Evolutionary conservation across 2,113 vertebrate genomes (phyloP).

Genomic region (Variabilichromis moorii): DNA sequence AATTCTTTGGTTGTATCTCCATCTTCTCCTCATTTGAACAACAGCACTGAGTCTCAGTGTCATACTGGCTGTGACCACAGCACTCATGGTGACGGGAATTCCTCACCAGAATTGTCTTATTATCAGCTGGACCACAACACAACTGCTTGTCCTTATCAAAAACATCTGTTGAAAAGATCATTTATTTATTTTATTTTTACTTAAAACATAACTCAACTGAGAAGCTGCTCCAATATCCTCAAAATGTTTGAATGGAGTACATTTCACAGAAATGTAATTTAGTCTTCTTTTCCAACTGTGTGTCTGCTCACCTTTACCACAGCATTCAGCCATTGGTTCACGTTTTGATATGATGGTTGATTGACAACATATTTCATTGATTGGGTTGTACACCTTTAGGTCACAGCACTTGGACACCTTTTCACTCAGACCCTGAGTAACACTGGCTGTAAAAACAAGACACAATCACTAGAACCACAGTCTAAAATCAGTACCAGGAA

Average conservation of each 20-base stretch:
- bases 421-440: background rate
- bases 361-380: background rate
- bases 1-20: background rate
- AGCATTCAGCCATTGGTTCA: background rate
- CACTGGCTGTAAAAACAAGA: background rate
- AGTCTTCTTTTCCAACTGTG: background rate
- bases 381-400: background rate
- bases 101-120: background rate
- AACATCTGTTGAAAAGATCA: background rate
- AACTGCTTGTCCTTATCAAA: background rate
- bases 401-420: background rate
- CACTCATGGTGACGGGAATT: background rate
- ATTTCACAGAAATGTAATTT: background rate
- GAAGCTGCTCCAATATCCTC: background rate
- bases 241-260: background rate
- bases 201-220: background rate
- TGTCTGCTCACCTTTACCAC: background rate
- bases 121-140: background rate
- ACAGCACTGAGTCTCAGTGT: background rate
- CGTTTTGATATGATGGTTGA: background rate
- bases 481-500: background rate
- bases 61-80: background rate
- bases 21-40: background rate
- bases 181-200: accelerated
- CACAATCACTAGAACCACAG: background rate